Evolutionary conservation across 2,888 invertebrate species (phyloP).

Genomic region (Cybosia mesomella): DNA sequence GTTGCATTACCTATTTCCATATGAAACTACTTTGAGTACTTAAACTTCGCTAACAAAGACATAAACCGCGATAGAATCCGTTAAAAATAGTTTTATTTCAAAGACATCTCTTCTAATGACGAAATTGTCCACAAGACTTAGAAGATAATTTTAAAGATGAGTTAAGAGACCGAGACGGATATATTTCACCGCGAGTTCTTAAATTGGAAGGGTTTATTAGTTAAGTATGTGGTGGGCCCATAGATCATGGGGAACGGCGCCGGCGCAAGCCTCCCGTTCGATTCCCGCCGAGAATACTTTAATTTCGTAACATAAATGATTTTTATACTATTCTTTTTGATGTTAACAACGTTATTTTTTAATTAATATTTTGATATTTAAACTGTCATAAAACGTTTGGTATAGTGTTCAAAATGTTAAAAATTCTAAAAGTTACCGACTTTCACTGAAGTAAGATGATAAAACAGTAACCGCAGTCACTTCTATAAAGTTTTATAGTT

Average conservation of each 20-base stretch:
- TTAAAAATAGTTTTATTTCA: too few relatives aligned
- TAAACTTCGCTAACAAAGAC: slow-evolving; percentile 10
- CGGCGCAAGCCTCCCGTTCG: slow-evolving; percentile 73
- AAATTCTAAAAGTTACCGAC: slow-evolving; percentile 58
- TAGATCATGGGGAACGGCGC: slow-evolving; percentile 80
- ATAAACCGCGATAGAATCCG: too few relatives aligned
- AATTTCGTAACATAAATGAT: slow-evolving; percentile 57
- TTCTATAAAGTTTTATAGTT: slow-evolving; percentile 73
- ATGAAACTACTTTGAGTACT: neutral
- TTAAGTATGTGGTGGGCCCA: slow-evolving; percentile 77
- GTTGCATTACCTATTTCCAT: slow-evolving; percentile 18
- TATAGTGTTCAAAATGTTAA: slow-evolving; percentile 39
- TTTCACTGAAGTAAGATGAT: slow-evolving; percentile 66
- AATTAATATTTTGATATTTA: slow-evolving; percentile 28
- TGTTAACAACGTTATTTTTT: slow-evolving; percentile 1
- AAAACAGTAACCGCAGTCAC: slow-evolving; percentile 66
- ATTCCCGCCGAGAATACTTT: slow-evolving; percentile 69
- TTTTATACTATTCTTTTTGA: slow-evolving; percentile 49
- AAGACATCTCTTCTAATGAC: slow-evolving; percentile 25
- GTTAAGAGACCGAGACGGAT: slow-evolving; percentile 64
- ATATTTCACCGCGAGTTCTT: slow-evolving; percentile 65
- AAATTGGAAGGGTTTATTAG: slow-evolving; percentile 77
- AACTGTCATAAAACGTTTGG: slow-evolving; percentile 40
- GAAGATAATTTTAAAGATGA: slow-evolving; percentile 37
- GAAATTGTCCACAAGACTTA: slow-evolving; percentile 25